Base-by-base conservation (phyloP, 2,797 vertebrate genomes). In the Eleutherodactylus coqui region DNA sequence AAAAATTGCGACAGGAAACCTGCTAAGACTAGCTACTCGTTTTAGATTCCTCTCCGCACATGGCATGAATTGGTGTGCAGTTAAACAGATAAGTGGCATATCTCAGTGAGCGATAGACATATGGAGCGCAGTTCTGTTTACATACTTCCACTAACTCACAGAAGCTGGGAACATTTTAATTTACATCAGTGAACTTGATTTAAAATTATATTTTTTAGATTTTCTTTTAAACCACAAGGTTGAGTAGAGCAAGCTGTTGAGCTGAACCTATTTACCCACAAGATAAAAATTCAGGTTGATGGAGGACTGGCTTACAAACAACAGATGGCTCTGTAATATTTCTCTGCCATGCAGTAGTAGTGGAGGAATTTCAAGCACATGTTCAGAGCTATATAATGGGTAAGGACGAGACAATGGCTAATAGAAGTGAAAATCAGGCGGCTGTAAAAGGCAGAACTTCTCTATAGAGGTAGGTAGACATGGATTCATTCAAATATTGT, bases 51-150 rank as follows among this genome's bases (percentile, higher is more conserved):
- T 29, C 64, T 45, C 24, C 38, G 53, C 55, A 79, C 55, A 79
- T 43, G 78, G 38, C 78, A 80, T 62, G 43, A 27, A 80, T 32
- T 62, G 58, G 58, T 80, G 78, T 34, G 41, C 17, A 58, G 58
- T 64, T 29, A 43, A 47, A 34, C 78, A 64, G 78, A 64, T 64
- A 19, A 45, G 43, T 47, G 64, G 27, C 58, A 32, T 64, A 64
- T 64, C 60, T 60, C 58, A 64, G n/a, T 3, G 55, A 64, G 41
- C 34, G 58, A 64, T 32, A 17, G 53, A 32, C 78, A 80, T 80
- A 80, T 80, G 78, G 78, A 80, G 77, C 51, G 43, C 32, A 32
- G 38, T 43, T 62, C 55, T 79, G 77, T 79, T 60, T 45, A n/a
- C n/a, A 43, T 64, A 62, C 38, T 64, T 80, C 78, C 36, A 64